Conservation (phyloP, 1,140 invertebrate genomes). For the Micrasema minimum region DNA sequence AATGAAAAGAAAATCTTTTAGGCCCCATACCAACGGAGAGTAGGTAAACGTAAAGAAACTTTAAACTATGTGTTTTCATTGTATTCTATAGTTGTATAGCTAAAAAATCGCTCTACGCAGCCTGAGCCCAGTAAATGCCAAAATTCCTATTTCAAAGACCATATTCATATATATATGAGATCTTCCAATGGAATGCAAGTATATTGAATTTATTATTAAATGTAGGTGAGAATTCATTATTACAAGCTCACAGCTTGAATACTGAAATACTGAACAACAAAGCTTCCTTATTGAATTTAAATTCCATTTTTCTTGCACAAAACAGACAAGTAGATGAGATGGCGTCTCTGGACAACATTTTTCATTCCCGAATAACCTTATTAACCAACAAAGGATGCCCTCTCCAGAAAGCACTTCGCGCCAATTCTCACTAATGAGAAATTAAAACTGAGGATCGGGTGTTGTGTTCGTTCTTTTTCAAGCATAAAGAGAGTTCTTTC, state of each 20-base stretch:
- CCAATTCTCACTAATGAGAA: conserved; percentile 28
- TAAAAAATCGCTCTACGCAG: too few relatives aligned
- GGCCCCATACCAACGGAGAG: too few relatives aligned
- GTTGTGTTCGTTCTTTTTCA: conserved; percentile 10
- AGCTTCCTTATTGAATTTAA: conserved; percentile 10
- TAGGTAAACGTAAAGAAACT: too few relatives aligned
- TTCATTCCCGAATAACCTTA: conserved; percentile 17
- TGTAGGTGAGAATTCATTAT: too few relatives aligned
- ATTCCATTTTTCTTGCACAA: conserved; percentile 13
- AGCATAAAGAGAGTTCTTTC: not conserved
- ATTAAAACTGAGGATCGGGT: conserved; percentile 17
- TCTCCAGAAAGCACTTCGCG: conserved; percentile 6
- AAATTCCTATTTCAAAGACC: too few relatives aligned
- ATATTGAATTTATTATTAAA: too few relatives aligned
- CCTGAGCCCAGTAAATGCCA: too few relatives aligned
- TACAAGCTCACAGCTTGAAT: not conserved
- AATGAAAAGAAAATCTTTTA: too few relatives aligned
- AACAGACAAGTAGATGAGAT: conserved; percentile 9
- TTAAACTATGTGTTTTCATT: too few relatives aligned
- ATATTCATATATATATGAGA: too few relatives aligned
- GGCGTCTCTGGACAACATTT: not conserved
- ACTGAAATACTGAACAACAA: not conserved
- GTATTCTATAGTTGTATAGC: too few relatives aligned
- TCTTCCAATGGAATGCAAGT: too few relatives aligned
- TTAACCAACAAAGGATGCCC: conserved; percentile 9